phyloP scores from a whole-genome alignment of 2,888 invertebrate species.

The Drosophila maculinotata region DNA sequence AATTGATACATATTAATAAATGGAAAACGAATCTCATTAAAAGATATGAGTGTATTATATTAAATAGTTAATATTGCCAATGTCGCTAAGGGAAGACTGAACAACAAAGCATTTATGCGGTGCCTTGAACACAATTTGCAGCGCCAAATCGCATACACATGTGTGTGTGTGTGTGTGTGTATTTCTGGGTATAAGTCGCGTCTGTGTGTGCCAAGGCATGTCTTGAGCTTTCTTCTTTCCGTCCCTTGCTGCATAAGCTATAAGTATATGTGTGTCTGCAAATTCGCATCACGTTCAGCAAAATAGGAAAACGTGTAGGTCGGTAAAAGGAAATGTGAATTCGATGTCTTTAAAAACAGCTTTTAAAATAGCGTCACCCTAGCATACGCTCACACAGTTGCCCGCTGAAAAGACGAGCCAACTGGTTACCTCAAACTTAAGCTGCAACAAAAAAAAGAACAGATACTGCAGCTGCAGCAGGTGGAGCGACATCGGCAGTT shows the following conservation, averaged over 20 bases:
- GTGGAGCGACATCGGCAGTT: conserved; percentile 30
- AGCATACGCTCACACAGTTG: conserved; percentile 6
- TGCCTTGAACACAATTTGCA: conserved; percentile 47
- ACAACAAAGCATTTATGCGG: conserved; percentile 52
- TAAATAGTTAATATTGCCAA: conserved; percentile 11
- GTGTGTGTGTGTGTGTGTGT: neutral
- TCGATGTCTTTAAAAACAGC: conserved; percentile 78
- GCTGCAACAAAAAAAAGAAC: conserved; percentile 16
- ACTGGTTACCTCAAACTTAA: conserved; percentile 34
- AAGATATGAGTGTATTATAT: no score
- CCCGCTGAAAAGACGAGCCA: conserved; percentile 24
- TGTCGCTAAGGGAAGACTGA: conserved; percentile 7
- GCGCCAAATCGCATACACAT: neutral
- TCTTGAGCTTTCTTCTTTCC: conserved; percentile 15
- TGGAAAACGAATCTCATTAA: no score
- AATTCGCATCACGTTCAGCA: conserved; percentile 73
- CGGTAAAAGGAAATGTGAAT: conserved; percentile 72
- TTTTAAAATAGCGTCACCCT: conserved; percentile 53
- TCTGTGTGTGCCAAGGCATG: conserved; percentile 19
- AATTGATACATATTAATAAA: no score
- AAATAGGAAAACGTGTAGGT: conserved; percentile 72
- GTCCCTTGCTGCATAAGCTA: conserved; percentile 44
- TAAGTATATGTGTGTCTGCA: conserved; percentile 21
- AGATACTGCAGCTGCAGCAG: conserved; percentile 43
- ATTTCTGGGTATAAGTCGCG: neutral